phyloP scores from a whole-genome alignment of 2,888 invertebrate species.

The Tetropium fuscum region DNA sequence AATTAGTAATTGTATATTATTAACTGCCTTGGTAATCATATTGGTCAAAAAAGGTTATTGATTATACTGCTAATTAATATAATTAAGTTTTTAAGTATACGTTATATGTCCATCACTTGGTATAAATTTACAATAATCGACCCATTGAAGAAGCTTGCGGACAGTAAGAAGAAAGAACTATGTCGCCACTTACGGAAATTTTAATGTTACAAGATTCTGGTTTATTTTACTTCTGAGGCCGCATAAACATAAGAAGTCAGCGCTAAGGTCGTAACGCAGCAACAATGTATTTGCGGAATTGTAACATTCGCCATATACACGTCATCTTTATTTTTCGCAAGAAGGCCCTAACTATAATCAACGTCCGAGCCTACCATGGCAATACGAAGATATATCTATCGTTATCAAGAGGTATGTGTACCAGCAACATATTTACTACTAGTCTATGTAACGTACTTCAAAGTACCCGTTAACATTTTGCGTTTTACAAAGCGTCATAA shows the following conservation, averaged over 20 bases:
- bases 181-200: conserved; percentile 15
- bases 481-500: background rate
- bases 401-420: conserved; percentile 21
- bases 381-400: conserved; percentile 12
- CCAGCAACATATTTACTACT: conserved; percentile 19
- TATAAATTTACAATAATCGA: conserved; percentile 5
- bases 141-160: conserved; percentile 15
- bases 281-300: conserved; percentile 13
- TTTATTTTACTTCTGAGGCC: conserved; percentile 10
- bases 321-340: conserved; percentile 20
- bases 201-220: conserved; percentile 10
- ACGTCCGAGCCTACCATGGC: conserved; percentile 22
- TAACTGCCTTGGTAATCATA: background rate
- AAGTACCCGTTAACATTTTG: conserved; percentile 12
- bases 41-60: background rate
- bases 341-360: conserved; percentile 22
- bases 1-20: background rate
- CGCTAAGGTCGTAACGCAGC: conserved; percentile 18
- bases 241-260: conserved; percentile 17
- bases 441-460: conserved; percentile 6
- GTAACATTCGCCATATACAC: conserved; percentile 9
- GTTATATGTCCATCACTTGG: conserved; percentile 2
- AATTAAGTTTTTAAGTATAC: conserved; percentile 21
- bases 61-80: background rate
- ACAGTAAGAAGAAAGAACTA: conserved; percentile 20